These are phyloP conservation scores for Myodes glareolus DNA, from an alignment of 2,113 vertebrate species.

Conservation along the genomic window DNA sequence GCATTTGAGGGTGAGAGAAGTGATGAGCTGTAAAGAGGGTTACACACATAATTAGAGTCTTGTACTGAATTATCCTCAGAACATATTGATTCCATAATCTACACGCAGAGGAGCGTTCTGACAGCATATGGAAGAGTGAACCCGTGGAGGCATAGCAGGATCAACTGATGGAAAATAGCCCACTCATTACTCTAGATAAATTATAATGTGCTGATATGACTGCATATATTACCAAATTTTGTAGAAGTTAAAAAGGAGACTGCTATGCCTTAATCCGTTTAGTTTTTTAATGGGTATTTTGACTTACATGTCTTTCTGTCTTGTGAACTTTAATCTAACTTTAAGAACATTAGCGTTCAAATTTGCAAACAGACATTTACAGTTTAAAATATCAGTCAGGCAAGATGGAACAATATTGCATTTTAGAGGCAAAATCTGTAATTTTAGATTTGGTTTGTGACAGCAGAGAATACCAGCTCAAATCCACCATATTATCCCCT, in stretches of 20 bases:
- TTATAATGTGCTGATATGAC: conserved; percentile 42
- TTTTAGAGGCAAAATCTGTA: not conserved
- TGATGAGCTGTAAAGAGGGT: conserved; percentile 56
- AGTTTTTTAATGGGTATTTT: conserved; percentile 51
- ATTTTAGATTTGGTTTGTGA: conserved; percentile 14
- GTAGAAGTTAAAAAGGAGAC: conserved; percentile 41
- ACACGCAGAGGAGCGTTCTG: not conserved
- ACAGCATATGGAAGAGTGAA: conserved; percentile 39
- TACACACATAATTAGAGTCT: conserved; percentile 65
- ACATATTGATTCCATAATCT: conserved; percentile 66
- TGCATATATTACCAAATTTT: conserved; percentile 42
- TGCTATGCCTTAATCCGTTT: not conserved
- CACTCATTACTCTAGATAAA: conserved; percentile 62
- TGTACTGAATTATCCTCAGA: conserved; percentile 61
- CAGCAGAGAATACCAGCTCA: not conserved
- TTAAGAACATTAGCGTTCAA: conserved; percentile 13
- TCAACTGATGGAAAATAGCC: conserved; percentile 57
- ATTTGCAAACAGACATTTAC: conserved; percentile 39
- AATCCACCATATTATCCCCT: not conserved
- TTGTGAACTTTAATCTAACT: conserved; percentile 16
- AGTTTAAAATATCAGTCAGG: not conserved
- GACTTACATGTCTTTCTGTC: conserved; percentile 40
- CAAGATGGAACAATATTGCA: not conserved
- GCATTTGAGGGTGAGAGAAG: conserved; percentile 55
- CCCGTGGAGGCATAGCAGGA: not conserved